Base-by-base conservation (phyloP, 2,797 vertebrate genomes). In the Potorous gilbertii region DNA sequence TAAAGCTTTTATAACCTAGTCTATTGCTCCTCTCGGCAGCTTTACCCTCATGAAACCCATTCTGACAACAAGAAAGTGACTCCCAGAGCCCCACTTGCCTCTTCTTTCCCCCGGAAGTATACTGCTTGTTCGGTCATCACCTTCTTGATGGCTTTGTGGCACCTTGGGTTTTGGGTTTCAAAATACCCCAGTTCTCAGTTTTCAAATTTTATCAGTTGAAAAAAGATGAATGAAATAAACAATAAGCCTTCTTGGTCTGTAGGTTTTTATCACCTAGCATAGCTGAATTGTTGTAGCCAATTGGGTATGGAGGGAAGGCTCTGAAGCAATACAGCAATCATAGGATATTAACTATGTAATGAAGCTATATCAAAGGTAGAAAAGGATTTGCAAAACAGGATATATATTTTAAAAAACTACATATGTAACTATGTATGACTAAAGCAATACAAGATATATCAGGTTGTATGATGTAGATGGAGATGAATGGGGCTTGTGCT, bases 141-240 rank as follows among this genome's bases (percentile, higher is more conserved):
- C 62, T 97, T 96, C 97, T 97, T 97, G 59, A 96, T 97, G 94
- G 55, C 95, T 94, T 97, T 95, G 90, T 92, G 6, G 93, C 4
- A 55, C 92, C 97, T 96, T 96, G 55, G 96, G 96, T 98, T 97
- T 96, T 96, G 55, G 96, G 96, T 98, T 97, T 97, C 92, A 1
- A 95, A 97, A 97, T 66, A 46, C 31, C 56, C 89, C 50, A 59
- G 94, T 93, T 98, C 98, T 98, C 95, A 97, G 94, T 95, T 98
- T 97, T 92, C 92, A 89, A 91, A 95, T 97, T 95, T 96, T 97
- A 97, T 97, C 97, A 96, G 95, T 95, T 96, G 93, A 95, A 97
- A 92, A 95, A 96, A 91, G 9, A 50, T 94, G 93, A 96, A 24
- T 24, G 93, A 97, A 97, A 96, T 95, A 96, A 96, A 97, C 92